These are phyloP conservation scores for Epicampocera succincta DNA, from an alignment of 2,888 invertebrate species.

Conservation along the genomic window DNA sequence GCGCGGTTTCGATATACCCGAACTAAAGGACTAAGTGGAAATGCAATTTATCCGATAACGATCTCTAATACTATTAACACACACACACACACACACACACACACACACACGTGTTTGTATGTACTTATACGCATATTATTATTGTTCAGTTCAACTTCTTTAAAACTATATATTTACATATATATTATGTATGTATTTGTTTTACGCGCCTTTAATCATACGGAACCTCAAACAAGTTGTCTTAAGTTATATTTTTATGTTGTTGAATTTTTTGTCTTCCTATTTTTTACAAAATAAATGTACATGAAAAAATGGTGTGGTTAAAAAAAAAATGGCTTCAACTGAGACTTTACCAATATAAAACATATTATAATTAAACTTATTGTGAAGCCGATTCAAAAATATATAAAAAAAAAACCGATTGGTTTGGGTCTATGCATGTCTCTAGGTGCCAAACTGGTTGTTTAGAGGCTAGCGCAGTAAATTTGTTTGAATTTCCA, in stretches of 20 bases:
- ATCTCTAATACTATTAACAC: slow-evolving; percentile 43
- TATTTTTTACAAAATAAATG: slow-evolving; percentile 66
- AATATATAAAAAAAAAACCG: too few species aligned
- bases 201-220: slow-evolving; percentile 25
- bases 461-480: too few species aligned
- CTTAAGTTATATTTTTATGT: neutral
- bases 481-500: too few species aligned
- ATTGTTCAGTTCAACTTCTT: slow-evolving; percentile 13
- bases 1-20: slow-evolving; percentile 72
- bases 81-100: too few species aligned
- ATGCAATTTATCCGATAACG: slow-evolving; percentile 44
- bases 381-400: too few species aligned
- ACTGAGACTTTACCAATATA: too few species aligned
- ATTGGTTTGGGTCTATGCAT: too few species aligned
- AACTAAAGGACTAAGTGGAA: slow-evolving; percentile 65
- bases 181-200: too few species aligned
- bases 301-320: slow-evolving; percentile 63
- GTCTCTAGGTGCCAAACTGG: too few species aligned
- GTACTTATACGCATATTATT: neutral
- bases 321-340: slow-evolving; percentile 8
- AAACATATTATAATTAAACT: too few species aligned
- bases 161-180: neutral
- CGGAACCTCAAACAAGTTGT: slow-evolving; percentile 37
- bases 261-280: neutral
- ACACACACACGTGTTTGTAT: too few species aligned